A percentile compares a stretch with the other conserved stretches of the same genome.
These are phyloP conservation scores for Chrysina gloriosa DNA, from an alignment of 2,888 invertebrate genomes.

Conservation along the genomic window DNA sequence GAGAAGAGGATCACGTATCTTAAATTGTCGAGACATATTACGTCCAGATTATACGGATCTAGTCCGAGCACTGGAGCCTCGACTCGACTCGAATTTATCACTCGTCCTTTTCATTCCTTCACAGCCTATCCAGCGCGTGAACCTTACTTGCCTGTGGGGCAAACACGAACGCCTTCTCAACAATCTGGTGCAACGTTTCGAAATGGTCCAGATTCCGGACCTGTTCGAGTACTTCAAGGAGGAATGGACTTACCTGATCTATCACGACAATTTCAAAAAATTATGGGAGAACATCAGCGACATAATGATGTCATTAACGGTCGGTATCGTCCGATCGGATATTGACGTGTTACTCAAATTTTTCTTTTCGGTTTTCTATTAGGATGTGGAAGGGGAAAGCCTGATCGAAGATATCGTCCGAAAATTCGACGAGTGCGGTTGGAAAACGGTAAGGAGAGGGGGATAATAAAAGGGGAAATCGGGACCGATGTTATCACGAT, in stretches of 20 bases:
- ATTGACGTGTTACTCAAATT: background rate
- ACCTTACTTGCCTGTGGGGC: slow-evolving; percentile 69
- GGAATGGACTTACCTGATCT: slow-evolving; percentile 74
- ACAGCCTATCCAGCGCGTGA: slow-evolving; percentile 25
- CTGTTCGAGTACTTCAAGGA: slow-evolving; percentile 75
- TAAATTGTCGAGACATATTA: no score
- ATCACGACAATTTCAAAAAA: slow-evolving; percentile 71
- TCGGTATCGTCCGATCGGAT: slow-evolving; percentile 7
- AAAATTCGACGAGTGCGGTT: slow-evolving; percentile 19
- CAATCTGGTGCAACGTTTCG: slow-evolving; percentile 72
- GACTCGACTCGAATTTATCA: background rate
- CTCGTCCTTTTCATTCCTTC: background rate
- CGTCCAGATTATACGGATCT: no score
- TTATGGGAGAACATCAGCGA: slow-evolving; percentile 61
- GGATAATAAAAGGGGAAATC: background rate
- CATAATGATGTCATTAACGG: slow-evolving; percentile 47
- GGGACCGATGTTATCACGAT: background rate
- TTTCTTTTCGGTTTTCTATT: background rate
- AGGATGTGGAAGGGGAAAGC: slow-evolving; percentile 10
- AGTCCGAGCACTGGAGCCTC: no score
- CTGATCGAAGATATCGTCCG: slow-evolving; percentile 29
- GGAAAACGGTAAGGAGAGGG: slow-evolving; percentile 19
- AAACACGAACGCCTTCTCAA: slow-evolving; percentile 80
- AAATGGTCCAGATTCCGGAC: slow-evolving; percentile 73
- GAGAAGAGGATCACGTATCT: no score